Base-by-base conservation (phyloP, 2,888 invertebrate genomes). In the Drosophila affinis region DNA sequence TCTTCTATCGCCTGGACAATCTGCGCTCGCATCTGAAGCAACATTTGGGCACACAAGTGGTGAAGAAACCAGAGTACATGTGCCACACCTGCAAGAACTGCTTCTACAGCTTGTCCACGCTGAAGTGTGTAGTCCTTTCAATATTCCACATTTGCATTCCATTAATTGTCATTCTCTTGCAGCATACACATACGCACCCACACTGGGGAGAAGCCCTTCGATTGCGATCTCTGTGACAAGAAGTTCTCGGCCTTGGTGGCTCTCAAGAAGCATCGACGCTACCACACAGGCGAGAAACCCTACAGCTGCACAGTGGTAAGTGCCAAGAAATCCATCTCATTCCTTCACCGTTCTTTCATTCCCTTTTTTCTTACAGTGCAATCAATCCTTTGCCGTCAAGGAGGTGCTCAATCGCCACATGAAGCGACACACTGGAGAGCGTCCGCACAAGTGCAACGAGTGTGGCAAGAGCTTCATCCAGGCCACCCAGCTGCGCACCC, bases 381-480 rank as follows among this genome's bases (percentile, higher is more conserved):
- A 94, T 46, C 95, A 95, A 90, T 94, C 94, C 60, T 97, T 97
- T 87, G 95, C 95, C 59, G 97, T 97, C 0, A 95, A 97, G 81
- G 97, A 97, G 90, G 97, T 97, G 63, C 93, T 96, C 79, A 95
- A 96, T 79, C 94, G 96, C 3, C 96, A 96, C 90, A 93, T 95
- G 85, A 93, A 95, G 77, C 95, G 95, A 0, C 96, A 96, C 88
- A 92, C 92, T 0, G 91, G 92, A 3, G 92, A 92, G 56, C 88
- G 90, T 21, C 92, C 92, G 2, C 92, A 92, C 77, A 82, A 81
- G 7, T 92, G 78, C 78, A 92, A 55, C 87, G 93, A 90, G 81
- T 97, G 97, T 89, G 94, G 94, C 10, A 95, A 95, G 90, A 94
- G 96, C n/a, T 97, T 97, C 91, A 97, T 97, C 65, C 97, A 96